phyloP scores from a whole-genome alignment of 2,113 vertebrate genomes.

The Anolis sagrei region DNA sequence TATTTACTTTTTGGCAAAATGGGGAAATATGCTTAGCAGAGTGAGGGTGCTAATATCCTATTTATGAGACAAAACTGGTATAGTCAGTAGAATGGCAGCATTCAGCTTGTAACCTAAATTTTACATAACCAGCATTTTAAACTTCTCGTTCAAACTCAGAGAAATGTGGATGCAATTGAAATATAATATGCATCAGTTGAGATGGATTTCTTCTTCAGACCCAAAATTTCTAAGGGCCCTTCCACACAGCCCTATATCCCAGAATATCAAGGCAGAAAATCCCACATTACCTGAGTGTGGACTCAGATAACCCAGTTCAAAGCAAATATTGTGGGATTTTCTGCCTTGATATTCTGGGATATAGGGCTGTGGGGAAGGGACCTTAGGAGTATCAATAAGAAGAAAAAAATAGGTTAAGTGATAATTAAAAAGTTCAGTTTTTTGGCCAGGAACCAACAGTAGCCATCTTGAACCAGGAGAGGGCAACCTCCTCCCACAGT shows the following conservation, averaged over 20 bases:
- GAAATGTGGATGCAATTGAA: constrained; percentile 59
- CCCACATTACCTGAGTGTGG: too few species aligned
- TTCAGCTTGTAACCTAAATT: constrained; percentile 57
- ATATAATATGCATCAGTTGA: constrained; percentile 44
- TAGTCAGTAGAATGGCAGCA: constrained; percentile 57
- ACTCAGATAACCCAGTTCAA: too few species aligned
- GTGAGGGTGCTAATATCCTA: constrained; percentile 13
- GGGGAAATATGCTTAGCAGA: constrained; percentile 37
- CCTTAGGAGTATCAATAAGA: too few species aligned
- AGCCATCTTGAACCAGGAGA: neutral
- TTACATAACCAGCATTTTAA: constrained; percentile 53
- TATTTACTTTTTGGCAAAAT: constrained; percentile 52
- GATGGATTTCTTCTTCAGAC: constrained; percentile 49
- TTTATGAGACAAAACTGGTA: constrained; percentile 55
- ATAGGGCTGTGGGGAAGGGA: too few species aligned
- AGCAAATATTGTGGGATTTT: too few species aligned
- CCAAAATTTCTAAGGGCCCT: neutral
- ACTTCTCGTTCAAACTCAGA: constrained; percentile 51
- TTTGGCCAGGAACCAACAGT: neutral
- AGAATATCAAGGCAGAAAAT: too few species aligned
- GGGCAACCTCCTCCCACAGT: neutral
- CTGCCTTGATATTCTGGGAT: too few species aligned
- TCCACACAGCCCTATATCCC: too few species aligned
- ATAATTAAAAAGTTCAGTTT: too few species aligned
- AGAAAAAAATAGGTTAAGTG: too few species aligned